Evolutionary conservation across 2,797 vertebrate species (phyloP).

Genomic region (Atherinosoma microstoma): DNA sequence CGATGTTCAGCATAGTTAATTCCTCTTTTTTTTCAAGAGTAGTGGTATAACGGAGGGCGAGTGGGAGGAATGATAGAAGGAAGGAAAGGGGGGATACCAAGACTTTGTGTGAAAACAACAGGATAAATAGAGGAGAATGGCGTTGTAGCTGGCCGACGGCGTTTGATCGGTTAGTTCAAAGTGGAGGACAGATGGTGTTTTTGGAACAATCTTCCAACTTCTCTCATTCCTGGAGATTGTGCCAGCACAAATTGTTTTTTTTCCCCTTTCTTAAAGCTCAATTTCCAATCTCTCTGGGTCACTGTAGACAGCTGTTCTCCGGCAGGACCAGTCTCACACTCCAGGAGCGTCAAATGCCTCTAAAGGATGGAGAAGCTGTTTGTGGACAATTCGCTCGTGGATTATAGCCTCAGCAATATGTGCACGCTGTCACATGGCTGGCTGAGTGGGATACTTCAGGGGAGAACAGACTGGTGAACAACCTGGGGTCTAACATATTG

Average conservation of each 20-base stretch:
- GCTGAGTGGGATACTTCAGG: slow-evolving; percentile 48
- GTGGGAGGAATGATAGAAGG: background rate
- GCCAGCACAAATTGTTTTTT: slow-evolving; percentile 74
- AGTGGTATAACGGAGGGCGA: slow-evolving; percentile 13
- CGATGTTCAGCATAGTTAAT: slow-evolving; percentile 75
- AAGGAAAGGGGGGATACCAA: slow-evolving; percentile 15
- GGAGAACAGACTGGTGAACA: slow-evolving; percentile 47
- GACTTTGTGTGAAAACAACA: slow-evolving; percentile 59
- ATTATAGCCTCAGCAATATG: slow-evolving; percentile 62
- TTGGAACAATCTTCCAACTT: slow-evolving; percentile 81
- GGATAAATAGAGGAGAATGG: slow-evolving; percentile 48
- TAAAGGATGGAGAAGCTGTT: slow-evolving; percentile 53
- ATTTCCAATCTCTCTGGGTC: slow-evolving; percentile 77
- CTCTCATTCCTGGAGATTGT: slow-evolving; percentile 60
- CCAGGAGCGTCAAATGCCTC: slow-evolving; percentile 47
- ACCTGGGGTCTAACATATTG: slow-evolving; percentile 62
- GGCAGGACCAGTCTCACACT: slow-evolving; percentile 62
- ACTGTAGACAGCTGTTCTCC: slow-evolving; percentile 81
- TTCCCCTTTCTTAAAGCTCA: slow-evolving; percentile 78
- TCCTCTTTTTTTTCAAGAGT: slow-evolving; percentile 63
- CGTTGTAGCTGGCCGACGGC: slow-evolving; percentile 72
- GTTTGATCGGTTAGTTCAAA: slow-evolving; percentile 87
- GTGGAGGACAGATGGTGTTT: slow-evolving; percentile 84
- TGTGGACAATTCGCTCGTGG: slow-evolving; percentile 34
- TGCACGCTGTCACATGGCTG: slow-evolving; percentile 47